Conservation (phyloP, 2,113 vertebrate species). For the Petrocephalus microphthalmus region DNA sequence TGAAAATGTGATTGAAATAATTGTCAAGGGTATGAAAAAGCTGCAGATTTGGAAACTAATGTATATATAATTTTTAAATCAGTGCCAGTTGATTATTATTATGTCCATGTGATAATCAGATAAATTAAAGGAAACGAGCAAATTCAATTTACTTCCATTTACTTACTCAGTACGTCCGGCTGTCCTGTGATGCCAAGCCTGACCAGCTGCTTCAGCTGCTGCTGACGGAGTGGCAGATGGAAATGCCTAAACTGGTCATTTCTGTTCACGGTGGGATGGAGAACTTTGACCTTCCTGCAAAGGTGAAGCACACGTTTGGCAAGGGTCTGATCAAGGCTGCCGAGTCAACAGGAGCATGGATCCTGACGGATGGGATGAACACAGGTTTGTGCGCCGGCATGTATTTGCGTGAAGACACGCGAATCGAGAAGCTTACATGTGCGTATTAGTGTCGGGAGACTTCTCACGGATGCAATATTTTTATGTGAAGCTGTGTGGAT, state of each 20-base stretch:
- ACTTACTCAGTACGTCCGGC: conserved; percentile 73
- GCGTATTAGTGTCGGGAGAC: background rate
- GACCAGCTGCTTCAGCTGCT: conserved; percentile 81
- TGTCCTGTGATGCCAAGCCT: conserved; percentile 76
- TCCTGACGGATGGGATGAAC: conserved; percentile 89
- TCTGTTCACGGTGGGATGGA: conserved; percentile 84
- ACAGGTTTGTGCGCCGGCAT: conserved; percentile 57
- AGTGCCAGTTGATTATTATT: background rate
- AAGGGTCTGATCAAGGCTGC: conserved; percentile 85
- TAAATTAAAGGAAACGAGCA: background rate
- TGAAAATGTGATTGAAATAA: too few relatives aligned
- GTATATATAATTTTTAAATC: background rate
- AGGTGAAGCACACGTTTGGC: conserved; percentile 77
- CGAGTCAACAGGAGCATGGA: conserved; percentile 89
- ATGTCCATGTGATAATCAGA: background rate
- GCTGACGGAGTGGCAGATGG: conserved; percentile 93
- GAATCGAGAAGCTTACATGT: background rate
- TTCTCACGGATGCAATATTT: background rate
- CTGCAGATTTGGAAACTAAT: background rate
- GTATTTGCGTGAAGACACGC: background rate
- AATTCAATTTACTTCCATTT: background rate
- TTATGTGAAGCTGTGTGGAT: conserved; percentile 17
- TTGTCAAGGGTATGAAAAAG: background rate
- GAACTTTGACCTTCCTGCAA: conserved; percentile 77
- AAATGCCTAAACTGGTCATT: conserved; percentile 84